Evolutionary conservation across 1,140 invertebrate species (phyloP), one percentile per base, ranked within the genome.

Genomic region (Melipona quadrifasciata): DNA sequence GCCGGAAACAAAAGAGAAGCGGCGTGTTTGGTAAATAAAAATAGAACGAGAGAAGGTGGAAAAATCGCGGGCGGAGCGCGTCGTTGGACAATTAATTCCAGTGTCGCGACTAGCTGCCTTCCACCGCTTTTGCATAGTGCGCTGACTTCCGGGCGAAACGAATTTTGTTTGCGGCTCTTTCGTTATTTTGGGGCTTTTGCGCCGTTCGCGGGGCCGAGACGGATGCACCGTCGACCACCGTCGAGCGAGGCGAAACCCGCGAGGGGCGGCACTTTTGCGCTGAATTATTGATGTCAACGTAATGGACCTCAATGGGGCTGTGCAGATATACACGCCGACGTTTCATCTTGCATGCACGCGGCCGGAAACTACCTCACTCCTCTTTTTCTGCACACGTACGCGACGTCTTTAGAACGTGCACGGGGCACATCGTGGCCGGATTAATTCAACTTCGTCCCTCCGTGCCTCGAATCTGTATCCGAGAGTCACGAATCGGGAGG

Each of bases 201-300:
- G 31, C 34, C 10, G 73, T 39, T 39, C 39, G 55, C 14, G 1
- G 4, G 19, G 16, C 34, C 27, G 71, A 47, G 39, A 24, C 24
- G 71, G 74, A 27, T 55, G 57, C 79, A 80, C 4, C n/a, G 68
- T 31, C 72, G 55, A 2, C 31, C 31, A 81, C 78, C 51, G 64
- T 65, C 81, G 68, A 79, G 80, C 77, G 80, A 89, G 86, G 80
- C 78, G 74, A 85, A 82, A 79, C 61, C 47, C 82, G 71, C 67
- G 82, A 85, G 85, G 85, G 82, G 86, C 72, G 82, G 90, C 85
- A 86, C 73, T 89, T 85, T 89, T 89, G 17, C 75, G 55, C 68
- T 91, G 88, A 91, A 91, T 91, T 88, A 90, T 91, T 89, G 88
- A 91, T 90, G 89, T 68, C 88, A 82, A 86, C 84, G 85, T 91